Evolutionary conservation across 2,797 vertebrate genomes (phyloP).

Genomic region (Leontocebus nigricollis): DNA sequence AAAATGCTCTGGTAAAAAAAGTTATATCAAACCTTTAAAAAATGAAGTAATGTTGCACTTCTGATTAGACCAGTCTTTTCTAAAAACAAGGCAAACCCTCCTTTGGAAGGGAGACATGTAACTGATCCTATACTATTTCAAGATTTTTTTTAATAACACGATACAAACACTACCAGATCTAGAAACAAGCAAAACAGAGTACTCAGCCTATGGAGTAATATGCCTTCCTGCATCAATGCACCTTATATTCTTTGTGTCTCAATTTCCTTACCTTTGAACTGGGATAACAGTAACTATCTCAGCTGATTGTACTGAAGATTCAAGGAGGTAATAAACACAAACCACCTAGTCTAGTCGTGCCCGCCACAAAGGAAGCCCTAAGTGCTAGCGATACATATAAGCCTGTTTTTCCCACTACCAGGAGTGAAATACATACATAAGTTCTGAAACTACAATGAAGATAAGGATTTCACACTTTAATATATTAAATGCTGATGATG

Average conservation of each 20-base stretch:
- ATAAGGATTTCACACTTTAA: neutral
- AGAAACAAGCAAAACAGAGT: slow-evolving; percentile 29
- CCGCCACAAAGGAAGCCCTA: neutral
- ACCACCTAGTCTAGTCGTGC: neutral
- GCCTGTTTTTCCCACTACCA: neutral
- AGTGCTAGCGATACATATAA: neutral
- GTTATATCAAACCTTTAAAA: neutral
- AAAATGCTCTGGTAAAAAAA: neutral
- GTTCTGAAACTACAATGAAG: neutral
- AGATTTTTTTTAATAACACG: neutral
- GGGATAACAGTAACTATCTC: neutral
- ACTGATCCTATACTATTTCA: neutral
- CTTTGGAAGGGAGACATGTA: neutral
- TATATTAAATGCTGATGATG: neutral
- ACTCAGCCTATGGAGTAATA: neutral
- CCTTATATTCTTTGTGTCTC: neutral
- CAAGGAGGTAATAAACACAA: neutral
- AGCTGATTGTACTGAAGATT: neutral
- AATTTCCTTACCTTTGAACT: neutral
- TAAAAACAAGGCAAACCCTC: neutral
- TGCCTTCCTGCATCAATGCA: neutral
- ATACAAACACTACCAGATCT: neutral
- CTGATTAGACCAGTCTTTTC: slow-evolving; percentile 23
- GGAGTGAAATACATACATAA: neutral
- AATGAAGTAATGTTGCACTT: neutral